phyloP scores from a whole-genome alignment of 2,888 invertebrate species.

The Sipha maydis region DNA sequence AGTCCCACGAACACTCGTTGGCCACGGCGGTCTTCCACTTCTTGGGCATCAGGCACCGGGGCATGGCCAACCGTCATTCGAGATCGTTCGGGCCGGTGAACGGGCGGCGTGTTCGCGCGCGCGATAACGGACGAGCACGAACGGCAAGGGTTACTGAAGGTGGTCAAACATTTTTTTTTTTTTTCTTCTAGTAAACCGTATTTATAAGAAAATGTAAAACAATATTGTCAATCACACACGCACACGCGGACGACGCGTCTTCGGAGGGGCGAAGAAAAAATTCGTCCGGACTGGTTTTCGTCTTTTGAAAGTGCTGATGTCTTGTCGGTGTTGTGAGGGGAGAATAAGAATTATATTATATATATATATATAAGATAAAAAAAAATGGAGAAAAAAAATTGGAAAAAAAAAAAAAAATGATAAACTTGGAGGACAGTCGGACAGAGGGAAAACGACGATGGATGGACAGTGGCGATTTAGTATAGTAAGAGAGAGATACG shows the following conservation, averaged over 20 bases:
- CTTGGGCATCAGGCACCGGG: conserved; percentile 95
- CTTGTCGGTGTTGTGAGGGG: background rate
- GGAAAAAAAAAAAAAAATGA: conserved; percentile 23
- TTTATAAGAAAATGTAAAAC: background rate
- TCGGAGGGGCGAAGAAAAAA: background rate
- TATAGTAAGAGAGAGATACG: no score
- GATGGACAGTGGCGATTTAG: no score
- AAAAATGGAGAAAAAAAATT: background rate
- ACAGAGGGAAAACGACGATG: background rate
- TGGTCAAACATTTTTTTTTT: background rate
- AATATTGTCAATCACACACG: background rate
- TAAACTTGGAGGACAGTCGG: conserved; percentile 3
- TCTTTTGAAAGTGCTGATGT: background rate
- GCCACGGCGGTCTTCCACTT: conserved; percentile 76
- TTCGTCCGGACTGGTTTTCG: background rate
- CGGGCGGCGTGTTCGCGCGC: background rate
- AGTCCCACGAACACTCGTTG: conserved; percentile 64
- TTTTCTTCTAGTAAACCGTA: background rate
- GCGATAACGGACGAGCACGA: background rate
- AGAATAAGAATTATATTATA: background rate
- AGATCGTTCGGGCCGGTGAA: background rate
- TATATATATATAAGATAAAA: no score
- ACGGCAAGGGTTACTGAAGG: background rate
- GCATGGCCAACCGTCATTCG: conserved; percentile 72
- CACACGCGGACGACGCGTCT: background rate